Evolutionary conservation across 2,888 invertebrate genomes (phyloP), one percentile per base, ranked within the genome.

Genomic region (Drosophila rubida): DNA sequence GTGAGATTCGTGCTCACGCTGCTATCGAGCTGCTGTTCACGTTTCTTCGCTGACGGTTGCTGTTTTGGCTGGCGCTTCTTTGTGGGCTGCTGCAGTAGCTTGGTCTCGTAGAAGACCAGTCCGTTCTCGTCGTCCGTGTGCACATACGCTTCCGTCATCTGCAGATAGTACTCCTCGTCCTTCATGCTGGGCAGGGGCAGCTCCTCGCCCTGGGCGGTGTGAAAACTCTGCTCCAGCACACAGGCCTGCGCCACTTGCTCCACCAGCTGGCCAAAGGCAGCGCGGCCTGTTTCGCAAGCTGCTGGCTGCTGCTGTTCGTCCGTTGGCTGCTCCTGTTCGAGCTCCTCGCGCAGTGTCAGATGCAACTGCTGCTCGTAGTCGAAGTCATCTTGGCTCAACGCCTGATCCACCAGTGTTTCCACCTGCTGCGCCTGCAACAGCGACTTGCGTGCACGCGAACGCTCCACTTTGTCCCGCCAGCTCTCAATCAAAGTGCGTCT

Each of bases 61-160:
- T 45, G 13, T 2, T 49, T 49, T 44, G 11, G 23, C 9, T 2
- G 32, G 19, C 22, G 53, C 46, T 76, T 76, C 16, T 70, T 77
- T 3, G 65, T 54, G 6, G 69, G 62, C 65, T 88, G 90, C 57
- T 85, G 90, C 2, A 89, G 65, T 8, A 90, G 48, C 50, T 90
- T 90, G 0, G 89, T 91, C 48, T 91, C 96, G 74, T 95, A 94
- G 44, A 96, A 93, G 4, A 94, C 93, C 0, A 96, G 93, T 46
- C 95, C 94, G 78, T 96, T 94, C 46, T 95, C 94, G 58, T 93
- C 92, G 87, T 96, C 96, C 23, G 95, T 94, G 86, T 96, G 96
- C 51, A 94, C 95, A 83, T 96, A 96, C 68, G 96, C 94, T 82
- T 96, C 96, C 2, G 95, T 93, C 48, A 96, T 93, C 76, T 92